These are phyloP conservation scores for Sminthurinus signatus DNA, from an alignment of 1,140 invertebrate species.

Conservation along the genomic window DNA sequence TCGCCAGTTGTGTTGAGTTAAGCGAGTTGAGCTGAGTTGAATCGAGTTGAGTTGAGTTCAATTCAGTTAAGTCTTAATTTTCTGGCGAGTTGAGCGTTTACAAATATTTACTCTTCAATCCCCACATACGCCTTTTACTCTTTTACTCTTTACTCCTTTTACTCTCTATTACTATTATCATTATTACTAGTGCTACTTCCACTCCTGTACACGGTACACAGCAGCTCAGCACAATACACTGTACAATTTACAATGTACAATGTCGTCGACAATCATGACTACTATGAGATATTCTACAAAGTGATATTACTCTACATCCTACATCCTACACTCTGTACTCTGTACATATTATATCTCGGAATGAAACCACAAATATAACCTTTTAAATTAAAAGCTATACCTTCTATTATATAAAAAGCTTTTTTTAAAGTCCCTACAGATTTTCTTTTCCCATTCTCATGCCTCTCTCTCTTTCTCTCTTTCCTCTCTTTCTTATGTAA, in stretches of 20 bases:
- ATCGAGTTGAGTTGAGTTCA: too few species aligned
- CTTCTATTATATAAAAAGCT: constrained; percentile 31
- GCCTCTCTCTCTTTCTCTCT: not conserved
- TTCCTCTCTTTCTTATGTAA: not conserved
- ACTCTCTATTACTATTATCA: too few species aligned
- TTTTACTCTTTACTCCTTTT: too few species aligned
- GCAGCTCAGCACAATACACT: too few species aligned
- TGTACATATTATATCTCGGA: not conserved
- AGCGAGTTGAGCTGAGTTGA: too few species aligned
- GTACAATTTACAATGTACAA: too few species aligned
- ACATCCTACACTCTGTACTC: not conserved
- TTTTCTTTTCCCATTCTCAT: not conserved
- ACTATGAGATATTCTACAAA: too few species aligned
- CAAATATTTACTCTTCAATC: constrained; percentile 41
- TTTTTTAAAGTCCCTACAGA: constrained; percentile 32
- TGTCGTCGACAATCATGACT: too few species aligned
- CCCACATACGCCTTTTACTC: constrained; percentile 31
- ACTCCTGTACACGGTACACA: too few species aligned
- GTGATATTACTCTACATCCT: not conserved
- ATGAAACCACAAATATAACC: constrained; percentile 40
- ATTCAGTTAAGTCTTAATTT: constrained; percentile 42
- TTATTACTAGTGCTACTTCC: too few species aligned
- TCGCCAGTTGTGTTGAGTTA: too few species aligned
- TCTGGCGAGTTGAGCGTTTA: constrained; percentile 38
- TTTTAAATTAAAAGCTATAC: constrained; percentile 40